These are phyloP conservation scores for Mesorhabditis belari DNA, from an alignment of 2,888 invertebrate species.

Conservation along the genomic window DNA sequence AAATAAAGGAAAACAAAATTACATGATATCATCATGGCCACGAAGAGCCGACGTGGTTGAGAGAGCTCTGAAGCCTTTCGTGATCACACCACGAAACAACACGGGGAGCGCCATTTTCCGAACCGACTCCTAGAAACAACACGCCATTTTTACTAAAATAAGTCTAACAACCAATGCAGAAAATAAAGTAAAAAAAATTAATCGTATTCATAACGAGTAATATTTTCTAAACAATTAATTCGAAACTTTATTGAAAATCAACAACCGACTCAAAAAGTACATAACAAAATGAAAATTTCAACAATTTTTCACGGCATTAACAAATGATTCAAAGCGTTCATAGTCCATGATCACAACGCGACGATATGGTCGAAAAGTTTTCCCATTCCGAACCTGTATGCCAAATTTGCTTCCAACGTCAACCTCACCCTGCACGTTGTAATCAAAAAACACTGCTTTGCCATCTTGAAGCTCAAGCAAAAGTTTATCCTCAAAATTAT, in stretches of 20 bases:
- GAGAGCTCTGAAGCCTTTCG: constrained; percentile 10
- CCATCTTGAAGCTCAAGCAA: constrained; percentile 23
- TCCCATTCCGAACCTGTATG: constrained; percentile 15
- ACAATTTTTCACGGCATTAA: background rate
- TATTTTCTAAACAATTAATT: too few relatives aligned
- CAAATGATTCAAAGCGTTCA: constrained; percentile 2
- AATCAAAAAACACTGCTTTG: constrained; percentile 34
- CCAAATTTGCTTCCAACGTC: constrained; percentile 44
- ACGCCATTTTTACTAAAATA: too few relatives aligned
- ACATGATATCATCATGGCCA: constrained; percentile 22
- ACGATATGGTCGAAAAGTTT: constrained; percentile 37
- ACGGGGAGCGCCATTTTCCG: background rate
- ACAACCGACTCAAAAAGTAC: too few relatives aligned
- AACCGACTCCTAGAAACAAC: too few relatives aligned
- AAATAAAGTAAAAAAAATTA: too few relatives aligned
- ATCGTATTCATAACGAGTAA: too few relatives aligned
- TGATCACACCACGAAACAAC: background rate
- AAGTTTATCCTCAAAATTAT: constrained; percentile 40
- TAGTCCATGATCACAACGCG: constrained; percentile 29
- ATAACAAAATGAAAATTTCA: too few relatives aligned
- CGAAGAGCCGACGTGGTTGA: constrained; percentile 6
- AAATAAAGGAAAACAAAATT: too few relatives aligned
- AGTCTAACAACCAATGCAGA: too few relatives aligned
- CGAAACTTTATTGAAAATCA: too few relatives aligned
- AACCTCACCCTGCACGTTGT: constrained; percentile 43